These are phyloP conservation scores for Tenebrosternarchus preto DNA, from an alignment of 2,113 vertebrate genomes.

Conservation along the genomic window DNA sequence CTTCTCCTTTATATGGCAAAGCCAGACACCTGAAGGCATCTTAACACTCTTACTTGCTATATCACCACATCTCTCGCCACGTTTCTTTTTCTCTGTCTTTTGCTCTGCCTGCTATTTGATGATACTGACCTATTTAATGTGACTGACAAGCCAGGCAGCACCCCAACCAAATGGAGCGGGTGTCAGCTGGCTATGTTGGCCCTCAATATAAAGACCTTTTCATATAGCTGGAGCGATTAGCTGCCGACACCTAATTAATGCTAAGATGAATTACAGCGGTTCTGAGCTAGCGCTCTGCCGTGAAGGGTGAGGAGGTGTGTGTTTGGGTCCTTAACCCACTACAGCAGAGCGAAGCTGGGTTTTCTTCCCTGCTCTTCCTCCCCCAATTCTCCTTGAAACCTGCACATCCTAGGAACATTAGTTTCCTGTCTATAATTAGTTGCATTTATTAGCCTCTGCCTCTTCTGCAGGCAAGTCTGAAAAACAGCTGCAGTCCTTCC, in stretches of 20 bases:
- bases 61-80: background rate
- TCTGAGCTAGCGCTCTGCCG: slow-evolving; percentile 27
- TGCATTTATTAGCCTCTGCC: slow-evolving; percentile 40
- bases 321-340: slow-evolving; percentile 5
- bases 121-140: slow-evolving; percentile 41
- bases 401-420: slow-evolving; percentile 48
- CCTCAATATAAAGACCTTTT: slow-evolving; percentile 47
- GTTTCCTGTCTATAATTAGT: slow-evolving; percentile 53
- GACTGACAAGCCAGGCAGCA: slow-evolving; percentile 44
- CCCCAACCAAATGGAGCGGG: slow-evolving; percentile 32
- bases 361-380: background rate
- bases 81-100: background rate
- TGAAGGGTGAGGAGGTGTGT: slow-evolving; percentile 36
- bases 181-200: slow-evolving; percentile 50
- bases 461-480: background rate
- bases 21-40: background rate
- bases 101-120: slow-evolving; percentile 9
- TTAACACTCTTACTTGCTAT: background rate
- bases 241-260: slow-evolving; percentile 45
- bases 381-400: slow-evolving; percentile 28
- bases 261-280: slow-evolving; percentile 52
- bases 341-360: background rate
- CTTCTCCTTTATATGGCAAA: background rate
- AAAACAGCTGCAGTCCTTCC: slow-evolving; percentile 41
- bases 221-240: slow-evolving; percentile 48